Percentiles rank a stretch among this genome's conserved stretches.
Conservation (phyloP, 1,140 invertebrate genomes). For the Lordiphosa clarofinis region DNA sequence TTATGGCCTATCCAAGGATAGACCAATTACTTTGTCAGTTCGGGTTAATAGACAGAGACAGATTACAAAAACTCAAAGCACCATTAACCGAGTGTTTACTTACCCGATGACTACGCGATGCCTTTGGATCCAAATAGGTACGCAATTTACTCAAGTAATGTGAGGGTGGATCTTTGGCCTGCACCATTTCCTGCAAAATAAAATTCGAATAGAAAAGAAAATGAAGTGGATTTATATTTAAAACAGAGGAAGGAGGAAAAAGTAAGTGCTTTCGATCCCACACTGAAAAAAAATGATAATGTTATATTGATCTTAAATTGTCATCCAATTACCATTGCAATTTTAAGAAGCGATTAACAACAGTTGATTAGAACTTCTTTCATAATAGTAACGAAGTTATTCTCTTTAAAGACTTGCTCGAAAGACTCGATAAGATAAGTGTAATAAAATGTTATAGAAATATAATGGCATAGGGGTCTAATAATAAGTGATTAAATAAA, state of each 20-base stretch:
- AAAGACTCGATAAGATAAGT: no score
- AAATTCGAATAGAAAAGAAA: constrained; percentile 61
- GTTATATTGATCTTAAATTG: no score
- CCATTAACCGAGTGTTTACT: constrained; percentile 70
- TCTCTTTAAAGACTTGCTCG: no score
- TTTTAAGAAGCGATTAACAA: no score
- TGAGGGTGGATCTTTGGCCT: constrained; percentile 96
- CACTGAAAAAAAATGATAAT: no score
- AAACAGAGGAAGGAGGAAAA: neutral
- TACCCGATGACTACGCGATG: constrained; percentile 95
- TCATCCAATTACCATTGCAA: no score
- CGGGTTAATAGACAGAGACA: constrained; percentile 12
- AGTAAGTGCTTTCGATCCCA: no score
- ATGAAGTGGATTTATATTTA: neutral
- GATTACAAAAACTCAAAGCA: constrained; percentile 11
- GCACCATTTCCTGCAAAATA: constrained; percentile 91
- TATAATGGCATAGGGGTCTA: no score
- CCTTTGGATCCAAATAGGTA: constrained; percentile 97
- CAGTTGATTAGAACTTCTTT: no score
- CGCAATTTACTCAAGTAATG: constrained; percentile 96
- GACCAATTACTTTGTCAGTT: neutral
- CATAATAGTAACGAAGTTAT: no score
- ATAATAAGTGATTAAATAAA: no score
- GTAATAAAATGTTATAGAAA: no score
- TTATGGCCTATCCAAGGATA: neutral